Percentiles rank a stretch among this genome's conserved stretches.
These are phyloP conservation scores for Hipparchia semele DNA, from an alignment of 2,888 invertebrate genomes.

Conservation along the genomic window DNA sequence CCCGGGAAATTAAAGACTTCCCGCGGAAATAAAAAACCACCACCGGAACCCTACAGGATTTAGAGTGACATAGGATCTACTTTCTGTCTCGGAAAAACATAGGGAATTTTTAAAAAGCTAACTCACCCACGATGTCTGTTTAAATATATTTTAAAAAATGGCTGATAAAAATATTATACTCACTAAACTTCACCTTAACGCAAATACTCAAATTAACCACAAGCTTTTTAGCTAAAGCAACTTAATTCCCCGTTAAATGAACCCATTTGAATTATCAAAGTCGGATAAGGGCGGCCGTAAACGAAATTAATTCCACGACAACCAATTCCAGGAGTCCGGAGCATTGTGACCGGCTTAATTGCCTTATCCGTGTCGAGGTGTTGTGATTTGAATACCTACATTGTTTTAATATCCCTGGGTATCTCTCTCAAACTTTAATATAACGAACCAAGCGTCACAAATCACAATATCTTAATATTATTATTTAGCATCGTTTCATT, in stretches of 20 bases:
- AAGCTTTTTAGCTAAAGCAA: constrained; percentile 12
- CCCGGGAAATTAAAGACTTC: too few species aligned
- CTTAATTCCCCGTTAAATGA: constrained; percentile 24
- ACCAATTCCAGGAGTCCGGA: constrained; percentile 33
- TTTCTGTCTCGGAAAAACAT: too few species aligned
- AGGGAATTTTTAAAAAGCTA: too few species aligned
- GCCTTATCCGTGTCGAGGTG: constrained; percentile 27
- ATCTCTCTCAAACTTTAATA: constrained; percentile 26
- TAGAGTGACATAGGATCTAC: too few species aligned
- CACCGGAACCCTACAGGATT: too few species aligned
- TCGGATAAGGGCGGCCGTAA: constrained; percentile 31
- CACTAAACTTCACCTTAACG: neutral
- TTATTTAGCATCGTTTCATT: too few species aligned
- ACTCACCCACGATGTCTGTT: too few species aligned
- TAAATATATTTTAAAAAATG: neutral
- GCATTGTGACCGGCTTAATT: constrained; percentile 32
- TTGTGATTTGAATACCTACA: constrained; percentile 30
- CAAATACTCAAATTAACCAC: constrained; percentile 10
- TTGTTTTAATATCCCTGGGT: constrained; percentile 24
- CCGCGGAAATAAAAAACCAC: too few species aligned
- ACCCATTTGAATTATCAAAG: constrained; percentile 32
- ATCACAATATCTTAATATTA: too few species aligned
- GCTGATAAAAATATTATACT: neutral
- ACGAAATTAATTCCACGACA: constrained; percentile 34
- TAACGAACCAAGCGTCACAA: too few species aligned